Evolutionary conservation across 1,140 invertebrate genomes (phyloP).

Genomic region (Trinorchestia longiramus): DNA sequence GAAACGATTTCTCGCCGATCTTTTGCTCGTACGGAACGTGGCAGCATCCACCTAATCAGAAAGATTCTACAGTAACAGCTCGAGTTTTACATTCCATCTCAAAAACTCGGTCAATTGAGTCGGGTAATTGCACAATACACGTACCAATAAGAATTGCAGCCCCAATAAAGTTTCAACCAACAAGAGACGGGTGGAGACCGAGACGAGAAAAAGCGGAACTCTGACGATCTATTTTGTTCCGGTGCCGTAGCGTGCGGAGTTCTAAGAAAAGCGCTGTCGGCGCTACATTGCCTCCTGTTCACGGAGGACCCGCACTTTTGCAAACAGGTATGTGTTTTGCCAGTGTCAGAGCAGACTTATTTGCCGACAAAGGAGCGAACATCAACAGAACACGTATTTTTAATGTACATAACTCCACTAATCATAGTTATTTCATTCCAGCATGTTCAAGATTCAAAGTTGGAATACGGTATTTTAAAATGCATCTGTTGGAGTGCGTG

Average conservation of each 20-base stretch:
- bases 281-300: neutral
- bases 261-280: neutral
- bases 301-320: neutral
- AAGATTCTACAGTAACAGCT: constrained; percentile 10
- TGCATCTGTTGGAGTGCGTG: no score
- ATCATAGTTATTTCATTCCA: neutral
- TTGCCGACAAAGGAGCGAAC: neutral
- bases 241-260: neutral
- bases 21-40: neutral
- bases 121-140: constrained; percentile 50
- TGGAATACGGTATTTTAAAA: no score
- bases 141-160: constrained; percentile 38
- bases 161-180: constrained; percentile 38
- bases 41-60: constrained; percentile 49
- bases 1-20: constrained; percentile 8
- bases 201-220: constrained; percentile 22
- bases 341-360: neutral
- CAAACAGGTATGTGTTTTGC: neutral
- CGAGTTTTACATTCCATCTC: neutral
- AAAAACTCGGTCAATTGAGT: constrained; percentile 50
- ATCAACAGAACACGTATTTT: neutral
- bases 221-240: constrained; percentile 29
- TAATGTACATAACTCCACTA: neutral
- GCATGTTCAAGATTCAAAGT: neutral
- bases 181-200: constrained; percentile 40